These are phyloP conservation scores for Leptonema lineaticorne DNA, from an alignment of 1,140 invertebrate species.

Conservation along the genomic window DNA sequence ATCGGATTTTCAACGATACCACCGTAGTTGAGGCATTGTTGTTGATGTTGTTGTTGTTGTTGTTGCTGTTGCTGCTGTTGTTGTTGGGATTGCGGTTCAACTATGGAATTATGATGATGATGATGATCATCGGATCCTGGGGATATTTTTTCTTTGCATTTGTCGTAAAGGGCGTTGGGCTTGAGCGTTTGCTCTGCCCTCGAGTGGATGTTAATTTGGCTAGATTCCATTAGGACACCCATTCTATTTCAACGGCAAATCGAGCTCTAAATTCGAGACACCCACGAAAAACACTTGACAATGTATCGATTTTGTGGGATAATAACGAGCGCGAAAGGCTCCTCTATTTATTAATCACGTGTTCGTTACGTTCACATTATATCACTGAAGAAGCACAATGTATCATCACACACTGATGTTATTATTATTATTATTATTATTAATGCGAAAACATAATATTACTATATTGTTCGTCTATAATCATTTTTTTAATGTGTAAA, in stretches of 20 bases:
- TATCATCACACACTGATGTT: no score
- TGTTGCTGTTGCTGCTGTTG: background rate
- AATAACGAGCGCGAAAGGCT: background rate
- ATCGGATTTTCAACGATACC: slow-evolving; percentile 44
- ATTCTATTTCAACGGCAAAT: slow-evolving; percentile 27
- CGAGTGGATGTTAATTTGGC: slow-evolving; percentile 36
- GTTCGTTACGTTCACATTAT: background rate
- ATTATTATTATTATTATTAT: no score
- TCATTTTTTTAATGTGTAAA: no score
- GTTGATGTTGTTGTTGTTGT: slow-evolving; percentile 23
- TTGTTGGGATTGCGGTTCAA: background rate
- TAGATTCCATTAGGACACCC: slow-evolving; percentile 41
- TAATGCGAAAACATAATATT: no score
- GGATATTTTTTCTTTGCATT: slow-evolving; percentile 32
- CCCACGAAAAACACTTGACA: background rate
- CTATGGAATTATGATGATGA: no score
- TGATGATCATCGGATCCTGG: no score
- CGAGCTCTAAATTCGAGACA: slow-evolving; percentile 8
- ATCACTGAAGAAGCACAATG: background rate
- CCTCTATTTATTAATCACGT: background rate
- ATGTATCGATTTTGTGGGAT: no score
- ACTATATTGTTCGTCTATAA: no score
- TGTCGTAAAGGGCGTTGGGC: slow-evolving; percentile 43
- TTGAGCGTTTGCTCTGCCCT: slow-evolving; percentile 27
- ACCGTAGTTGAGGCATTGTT: slow-evolving; percentile 48